Conservation (phyloP, 2,113 vertebrate genomes). For the Epinephelus lanceolatus region DNA sequence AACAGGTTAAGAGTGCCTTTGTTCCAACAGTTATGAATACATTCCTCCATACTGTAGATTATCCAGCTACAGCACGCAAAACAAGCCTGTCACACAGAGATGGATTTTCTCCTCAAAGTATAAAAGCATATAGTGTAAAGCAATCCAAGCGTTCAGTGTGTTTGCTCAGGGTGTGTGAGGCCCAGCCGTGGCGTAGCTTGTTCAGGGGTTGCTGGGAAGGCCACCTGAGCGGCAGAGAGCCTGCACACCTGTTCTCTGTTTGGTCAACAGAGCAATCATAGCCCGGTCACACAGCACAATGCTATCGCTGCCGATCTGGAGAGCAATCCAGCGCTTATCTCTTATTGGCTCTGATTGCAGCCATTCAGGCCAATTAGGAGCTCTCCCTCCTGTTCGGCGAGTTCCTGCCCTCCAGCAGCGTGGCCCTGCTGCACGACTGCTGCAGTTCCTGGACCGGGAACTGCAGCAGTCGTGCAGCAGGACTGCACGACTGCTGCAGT, state of each 20-base stretch:
- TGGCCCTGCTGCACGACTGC: conserved; percentile 64
- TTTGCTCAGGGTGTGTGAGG: conserved; percentile 76
- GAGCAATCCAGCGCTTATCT: conserved; percentile 75
- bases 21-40: conserved; percentile 55
- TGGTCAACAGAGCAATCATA: conserved; percentile 73
- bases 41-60: conserved; percentile 54
- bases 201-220: conserved; percentile 55
- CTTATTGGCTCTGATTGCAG: conserved; percentile 79
- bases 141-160: conserved; percentile 68
- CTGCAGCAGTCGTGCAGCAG: too few species aligned
- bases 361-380: conserved; percentile 74
- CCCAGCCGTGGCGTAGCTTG: conserved; percentile 9
- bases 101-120: conserved; percentile 39
- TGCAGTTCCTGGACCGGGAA: conserved; percentile 64
- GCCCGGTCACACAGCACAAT: conserved; percentile 67
- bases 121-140: conserved; percentile 66
- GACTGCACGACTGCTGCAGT: conserved; percentile 71
- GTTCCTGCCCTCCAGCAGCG: conserved; percentile 59
- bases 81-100: conserved; percentile 47
- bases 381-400: conserved; percentile 59
- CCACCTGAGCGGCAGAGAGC: conserved; percentile 65
- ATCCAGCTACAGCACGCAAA: conserved; percentile 33
- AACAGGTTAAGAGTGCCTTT: conserved; percentile 41
- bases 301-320: conserved; percentile 73
- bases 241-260: conserved; percentile 79